phyloP scores from a whole-genome alignment of 1,140 invertebrate genomes.

The Meloidogyne exigua region DNA sequence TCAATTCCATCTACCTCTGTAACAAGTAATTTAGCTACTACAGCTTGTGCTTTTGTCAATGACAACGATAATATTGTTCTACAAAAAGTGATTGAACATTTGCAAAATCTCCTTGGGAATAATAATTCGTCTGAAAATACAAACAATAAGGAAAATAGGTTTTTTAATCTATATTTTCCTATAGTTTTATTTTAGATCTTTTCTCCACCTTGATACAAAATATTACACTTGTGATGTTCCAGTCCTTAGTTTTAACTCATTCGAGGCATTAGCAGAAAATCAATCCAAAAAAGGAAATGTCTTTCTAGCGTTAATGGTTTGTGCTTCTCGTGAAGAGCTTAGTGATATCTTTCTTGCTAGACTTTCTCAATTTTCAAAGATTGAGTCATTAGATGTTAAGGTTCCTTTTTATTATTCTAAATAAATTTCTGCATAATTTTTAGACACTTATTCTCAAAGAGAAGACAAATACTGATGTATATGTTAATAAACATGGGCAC shows the following conservation, averaged over 20 bases:
- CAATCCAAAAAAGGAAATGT: not conserved
- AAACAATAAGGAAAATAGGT: not conserved
- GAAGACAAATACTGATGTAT: not conserved
- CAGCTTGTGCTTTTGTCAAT: slow-evolving; percentile 15
- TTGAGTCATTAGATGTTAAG: slow-evolving; percentile 16
- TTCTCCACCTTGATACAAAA: slow-evolving; percentile 25
- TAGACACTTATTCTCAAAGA: slow-evolving; percentile 21
- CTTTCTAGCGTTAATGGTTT: slow-evolving; percentile 7
- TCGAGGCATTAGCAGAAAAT: not conserved
- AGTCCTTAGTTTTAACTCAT: not conserved
- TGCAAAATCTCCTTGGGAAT: not conserved
- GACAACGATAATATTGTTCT: not conserved
- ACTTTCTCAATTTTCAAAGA: slow-evolving; percentile 8
- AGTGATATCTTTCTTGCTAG: slow-evolving; percentile 9
- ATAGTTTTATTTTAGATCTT: not conserved
- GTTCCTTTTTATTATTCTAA: not conserved
- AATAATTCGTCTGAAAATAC: not conserved
- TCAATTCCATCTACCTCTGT: too few species aligned
- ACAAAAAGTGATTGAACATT: slow-evolving; percentile 7
- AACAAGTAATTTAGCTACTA: not conserved
- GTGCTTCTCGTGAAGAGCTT: slow-evolving; percentile 11
- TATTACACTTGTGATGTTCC: slow-evolving; percentile 29
- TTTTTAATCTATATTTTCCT: not conserved
- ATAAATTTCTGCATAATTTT: not conserved
- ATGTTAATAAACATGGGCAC: not conserved